Evolutionary conservation across 2,113 vertebrate genomes (phyloP).

Genomic region (Opisthocomus hoazin): DNA sequence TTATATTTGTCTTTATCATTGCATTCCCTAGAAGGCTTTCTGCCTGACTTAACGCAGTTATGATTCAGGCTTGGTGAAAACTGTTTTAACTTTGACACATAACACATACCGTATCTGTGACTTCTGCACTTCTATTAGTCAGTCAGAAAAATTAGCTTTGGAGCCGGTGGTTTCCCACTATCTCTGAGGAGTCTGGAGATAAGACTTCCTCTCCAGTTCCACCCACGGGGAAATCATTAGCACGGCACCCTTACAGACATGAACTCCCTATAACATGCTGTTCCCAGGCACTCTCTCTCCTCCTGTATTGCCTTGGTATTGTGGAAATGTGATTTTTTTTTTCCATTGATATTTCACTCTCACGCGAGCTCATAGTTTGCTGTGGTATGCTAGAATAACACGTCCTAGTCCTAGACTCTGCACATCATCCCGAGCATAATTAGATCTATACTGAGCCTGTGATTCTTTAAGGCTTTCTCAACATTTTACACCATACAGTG

Average conservation of each 20-base stretch:
- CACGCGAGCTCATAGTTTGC: background rate
- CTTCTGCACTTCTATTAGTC: constrained; percentile 33
- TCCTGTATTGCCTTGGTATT: background rate
- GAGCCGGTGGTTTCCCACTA: constrained; percentile 23
- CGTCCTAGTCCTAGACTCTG: background rate
- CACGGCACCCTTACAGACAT: background rate
- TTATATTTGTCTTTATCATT: constrained; percentile 21
- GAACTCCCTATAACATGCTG: constrained; percentile 3
- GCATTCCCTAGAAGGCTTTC: background rate
- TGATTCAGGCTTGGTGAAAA: background rate
- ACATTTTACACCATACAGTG: background rate
- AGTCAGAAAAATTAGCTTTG: constrained; percentile 35
- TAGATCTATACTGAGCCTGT: background rate
- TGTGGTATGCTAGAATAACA: background rate
- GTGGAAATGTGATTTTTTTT: background rate
- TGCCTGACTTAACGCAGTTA: background rate
- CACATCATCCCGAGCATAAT: background rate
- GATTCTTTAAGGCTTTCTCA: constrained; percentile 2
- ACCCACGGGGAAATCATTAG: constrained; percentile 50
- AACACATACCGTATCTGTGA: background rate
- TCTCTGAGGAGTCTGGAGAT: constrained; percentile 45
- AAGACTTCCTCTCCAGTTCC: constrained; percentile 46
- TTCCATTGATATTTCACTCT: background rate
- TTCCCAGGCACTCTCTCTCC: background rate
- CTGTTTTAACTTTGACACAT: background rate